These are phyloP conservation scores for Astreopora myriophthalma DNA, from an alignment of 64 coral and sea anemone genomes.

Conservation along the genomic window DNA sequence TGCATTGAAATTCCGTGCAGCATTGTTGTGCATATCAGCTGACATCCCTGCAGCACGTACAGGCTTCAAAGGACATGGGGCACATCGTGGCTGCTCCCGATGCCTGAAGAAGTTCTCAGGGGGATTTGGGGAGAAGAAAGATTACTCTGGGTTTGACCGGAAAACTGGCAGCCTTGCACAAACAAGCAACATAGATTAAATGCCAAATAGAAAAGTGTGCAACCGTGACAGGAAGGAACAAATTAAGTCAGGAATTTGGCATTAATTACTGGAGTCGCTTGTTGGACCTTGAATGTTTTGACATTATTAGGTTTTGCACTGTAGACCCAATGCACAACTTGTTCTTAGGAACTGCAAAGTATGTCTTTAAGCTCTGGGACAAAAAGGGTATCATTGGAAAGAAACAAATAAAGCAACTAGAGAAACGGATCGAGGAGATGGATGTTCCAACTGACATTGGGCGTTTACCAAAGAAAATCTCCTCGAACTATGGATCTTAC, in stretches of 20 bases:
- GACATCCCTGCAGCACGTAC: slow-evolving; percentile 35
- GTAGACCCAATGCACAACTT: slow-evolving; percentile 77
- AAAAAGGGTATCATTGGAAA: not conserved
- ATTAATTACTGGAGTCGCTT: slow-evolving; percentile 25
- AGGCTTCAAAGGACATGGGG: slow-evolving; percentile 26
- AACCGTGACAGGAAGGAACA: not conserved
- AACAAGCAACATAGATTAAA: not conserved
- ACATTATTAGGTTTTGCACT: slow-evolving; percentile 31
- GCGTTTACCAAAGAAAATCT: not conserved
- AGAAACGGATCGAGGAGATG: not conserved
- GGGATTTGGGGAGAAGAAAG: slow-evolving; percentile 61
- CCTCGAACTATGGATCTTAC: not conserved
- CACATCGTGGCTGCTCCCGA: not conserved
- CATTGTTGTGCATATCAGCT: not conserved
- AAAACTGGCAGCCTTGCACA: not conserved
- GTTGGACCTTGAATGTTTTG: slow-evolving; percentile 55
- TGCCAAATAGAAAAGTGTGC: slow-evolving; percentile 17
- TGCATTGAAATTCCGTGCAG: not conserved
- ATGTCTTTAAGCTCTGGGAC: slow-evolving; percentile 32
- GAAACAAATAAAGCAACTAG: not conserved
- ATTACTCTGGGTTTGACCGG: slow-evolving; percentile 26
- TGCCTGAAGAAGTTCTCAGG: slow-evolving; percentile 27
- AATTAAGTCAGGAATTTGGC: not conserved
- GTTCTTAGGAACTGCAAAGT: slow-evolving; percentile 26
- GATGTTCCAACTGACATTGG: slow-evolving; percentile 39